These are phyloP conservation scores for Pangasianodon gigas DNA, from an alignment of 2,113 vertebrate species.

Conservation along the genomic window DNA sequence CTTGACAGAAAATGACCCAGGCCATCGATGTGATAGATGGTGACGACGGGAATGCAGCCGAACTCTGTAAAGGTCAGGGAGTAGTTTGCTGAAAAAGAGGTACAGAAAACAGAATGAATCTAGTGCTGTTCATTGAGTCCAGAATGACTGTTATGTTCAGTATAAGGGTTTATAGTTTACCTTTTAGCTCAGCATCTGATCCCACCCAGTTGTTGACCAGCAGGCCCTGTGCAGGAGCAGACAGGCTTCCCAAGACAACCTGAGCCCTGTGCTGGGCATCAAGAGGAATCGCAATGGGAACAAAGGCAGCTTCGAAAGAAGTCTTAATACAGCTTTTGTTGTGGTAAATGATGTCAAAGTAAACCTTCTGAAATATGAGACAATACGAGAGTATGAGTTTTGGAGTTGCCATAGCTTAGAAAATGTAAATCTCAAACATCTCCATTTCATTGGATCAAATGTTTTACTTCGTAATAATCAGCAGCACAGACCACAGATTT, in stretches of 20 bases:
- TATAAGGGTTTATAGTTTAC: constrained; percentile 18
- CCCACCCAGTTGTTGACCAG: constrained; percentile 56
- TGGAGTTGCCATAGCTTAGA: neutral
- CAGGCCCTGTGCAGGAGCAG: constrained; percentile 49
- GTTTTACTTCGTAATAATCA: neutral
- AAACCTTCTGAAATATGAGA: constrained; percentile 45
- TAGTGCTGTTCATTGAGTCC: neutral
- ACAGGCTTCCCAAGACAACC: constrained; percentile 54
- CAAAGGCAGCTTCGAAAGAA: constrained; percentile 35
- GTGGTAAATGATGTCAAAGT: constrained; percentile 49
- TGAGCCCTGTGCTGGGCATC: constrained; percentile 46
- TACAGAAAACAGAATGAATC: neutral
- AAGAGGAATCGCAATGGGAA: constrained; percentile 45
- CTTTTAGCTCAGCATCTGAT: constrained; percentile 13
- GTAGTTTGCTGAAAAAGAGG: constrained; percentile 45
- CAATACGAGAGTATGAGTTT: neutral
- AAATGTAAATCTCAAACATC: neutral
- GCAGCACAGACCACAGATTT: neutral
- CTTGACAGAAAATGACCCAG: constrained; percentile 28
- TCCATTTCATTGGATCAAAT: neutral
- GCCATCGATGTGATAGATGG: constrained; percentile 6
- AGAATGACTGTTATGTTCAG: neutral
- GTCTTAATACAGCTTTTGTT: constrained; percentile 55
- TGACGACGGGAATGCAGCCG: constrained; percentile 54
- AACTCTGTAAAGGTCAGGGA: constrained; percentile 51